Evolutionary conservation across 2,113 vertebrate genomes (phyloP).

Genomic region (Spermophilus dauricus): DNA sequence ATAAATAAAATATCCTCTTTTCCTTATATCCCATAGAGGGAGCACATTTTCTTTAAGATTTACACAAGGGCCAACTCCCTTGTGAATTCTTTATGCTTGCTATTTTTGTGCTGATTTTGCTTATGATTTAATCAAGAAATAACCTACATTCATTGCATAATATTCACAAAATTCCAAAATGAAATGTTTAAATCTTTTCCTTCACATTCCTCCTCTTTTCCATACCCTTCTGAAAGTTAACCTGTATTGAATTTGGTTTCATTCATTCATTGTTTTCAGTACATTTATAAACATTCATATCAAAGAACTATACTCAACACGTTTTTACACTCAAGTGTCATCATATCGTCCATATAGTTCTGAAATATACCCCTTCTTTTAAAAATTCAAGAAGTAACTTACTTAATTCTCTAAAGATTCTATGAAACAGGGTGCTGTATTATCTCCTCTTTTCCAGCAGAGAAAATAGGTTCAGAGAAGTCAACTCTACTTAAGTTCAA

Average conservation of each 20-base stretch:
- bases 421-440: neutral
- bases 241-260: neutral
- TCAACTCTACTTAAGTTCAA: neutral
- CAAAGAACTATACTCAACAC: neutral
- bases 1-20: neutral
- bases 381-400: neutral
- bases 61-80: neutral
- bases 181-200: neutral
- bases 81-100: neutral
- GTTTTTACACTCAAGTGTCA: constrained; percentile 12
- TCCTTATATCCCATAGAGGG: neutral
- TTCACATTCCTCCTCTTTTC: neutral
- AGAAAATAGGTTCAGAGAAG: neutral
- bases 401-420: neutral
- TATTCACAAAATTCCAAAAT: constrained; percentile 32
- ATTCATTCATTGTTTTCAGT: constrained; percentile 45
- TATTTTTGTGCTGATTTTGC: neutral
- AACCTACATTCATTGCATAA: neutral
- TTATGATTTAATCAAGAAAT: neutral
- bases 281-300: neutral
- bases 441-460: neutral
- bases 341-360: neutral
- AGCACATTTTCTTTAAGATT: neutral
- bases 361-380: neutral
- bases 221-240: neutral